These are phyloP conservation scores for Meteorus sp. DNA, from an alignment of 1,140 invertebrate species.

Conservation along the genomic window DNA sequence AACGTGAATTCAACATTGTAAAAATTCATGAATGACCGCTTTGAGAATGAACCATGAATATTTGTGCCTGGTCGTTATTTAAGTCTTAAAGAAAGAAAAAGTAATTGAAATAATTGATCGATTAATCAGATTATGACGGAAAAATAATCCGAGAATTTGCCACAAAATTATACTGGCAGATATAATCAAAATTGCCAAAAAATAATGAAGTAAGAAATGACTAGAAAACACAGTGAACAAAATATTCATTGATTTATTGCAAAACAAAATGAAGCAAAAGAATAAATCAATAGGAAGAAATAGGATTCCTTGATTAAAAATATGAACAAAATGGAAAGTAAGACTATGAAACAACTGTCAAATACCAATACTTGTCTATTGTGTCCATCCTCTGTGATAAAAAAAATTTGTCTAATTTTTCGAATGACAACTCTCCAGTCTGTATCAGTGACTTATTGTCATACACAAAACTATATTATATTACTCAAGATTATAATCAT, in stretches of 20 bases:
- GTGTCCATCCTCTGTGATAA: constrained; percentile 48
- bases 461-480: constrained; percentile 45
- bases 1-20: background rate
- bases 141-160: no score
- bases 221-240: no score
- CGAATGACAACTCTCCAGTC: constrained; percentile 18
- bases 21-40: background rate
- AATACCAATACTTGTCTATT: constrained; percentile 36
- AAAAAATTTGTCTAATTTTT: constrained; percentile 43
- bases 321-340: constrained; percentile 15
- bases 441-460: constrained; percentile 36
- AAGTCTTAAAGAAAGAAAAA: no score
- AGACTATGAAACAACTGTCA: constrained; percentile 37
- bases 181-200: no score
- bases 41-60: background rate
- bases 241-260: no score
- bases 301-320: constrained; percentile 8
- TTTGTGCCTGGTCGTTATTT: background rate
- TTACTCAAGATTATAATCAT: constrained; percentile 15
- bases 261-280: background rate
- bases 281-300: background rate
- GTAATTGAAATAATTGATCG: no score
- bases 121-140: no score
- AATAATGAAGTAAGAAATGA: no score
- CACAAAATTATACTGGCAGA: no score